These are phyloP conservation scores for Emmelina monodactyla DNA, from an alignment of 2,888 invertebrate genomes.

Conservation along the genomic window DNA sequence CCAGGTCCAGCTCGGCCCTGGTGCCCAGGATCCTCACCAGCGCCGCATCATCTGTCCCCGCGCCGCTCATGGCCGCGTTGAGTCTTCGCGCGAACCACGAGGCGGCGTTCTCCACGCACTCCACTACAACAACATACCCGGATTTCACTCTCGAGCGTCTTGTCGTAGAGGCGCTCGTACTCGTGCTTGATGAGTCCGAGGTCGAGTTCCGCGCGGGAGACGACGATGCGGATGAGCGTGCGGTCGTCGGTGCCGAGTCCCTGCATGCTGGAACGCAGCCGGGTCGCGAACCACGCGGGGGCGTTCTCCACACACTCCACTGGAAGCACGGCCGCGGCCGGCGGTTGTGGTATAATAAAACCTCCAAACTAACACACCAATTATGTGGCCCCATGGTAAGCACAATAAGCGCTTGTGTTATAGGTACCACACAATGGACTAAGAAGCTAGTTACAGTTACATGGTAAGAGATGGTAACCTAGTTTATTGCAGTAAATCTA, in stretches of 20 bases:
- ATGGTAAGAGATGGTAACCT: no score
- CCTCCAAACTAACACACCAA: no score
- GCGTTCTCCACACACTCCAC: conserved; percentile 75
- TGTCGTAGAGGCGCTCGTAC: conserved; percentile 74
- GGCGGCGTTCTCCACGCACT: conserved; percentile 73
- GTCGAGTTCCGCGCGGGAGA: conserved; percentile 75
- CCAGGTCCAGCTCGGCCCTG: conserved; percentile 75
- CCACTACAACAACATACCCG: conserved; percentile 75
- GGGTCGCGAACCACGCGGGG: conserved; percentile 73
- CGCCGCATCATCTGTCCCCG: conserved; percentile 74
- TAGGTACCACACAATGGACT: no score
- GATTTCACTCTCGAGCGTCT: conserved; percentile 71
- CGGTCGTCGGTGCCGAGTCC: conserved; percentile 78
- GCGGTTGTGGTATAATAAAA: no score
- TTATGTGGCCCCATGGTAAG: no score
- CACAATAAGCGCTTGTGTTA: no score
- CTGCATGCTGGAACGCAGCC: conserved; percentile 71
- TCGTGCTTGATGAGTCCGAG: conserved; percentile 73
- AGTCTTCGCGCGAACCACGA: conserved; percentile 76
- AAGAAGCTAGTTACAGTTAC: no score
- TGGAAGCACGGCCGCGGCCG: conserved; percentile 28
- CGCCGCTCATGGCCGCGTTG: conserved; percentile 70
- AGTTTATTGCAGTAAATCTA: no score
- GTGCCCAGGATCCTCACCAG: conserved; percentile 73
- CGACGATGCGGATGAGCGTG: conserved; percentile 74